Evolutionary conservation across 2,113 vertebrate species (phyloP), one percentile per base, ranked within the genome.

Genomic region (Sigmodon hispidus): DNA sequence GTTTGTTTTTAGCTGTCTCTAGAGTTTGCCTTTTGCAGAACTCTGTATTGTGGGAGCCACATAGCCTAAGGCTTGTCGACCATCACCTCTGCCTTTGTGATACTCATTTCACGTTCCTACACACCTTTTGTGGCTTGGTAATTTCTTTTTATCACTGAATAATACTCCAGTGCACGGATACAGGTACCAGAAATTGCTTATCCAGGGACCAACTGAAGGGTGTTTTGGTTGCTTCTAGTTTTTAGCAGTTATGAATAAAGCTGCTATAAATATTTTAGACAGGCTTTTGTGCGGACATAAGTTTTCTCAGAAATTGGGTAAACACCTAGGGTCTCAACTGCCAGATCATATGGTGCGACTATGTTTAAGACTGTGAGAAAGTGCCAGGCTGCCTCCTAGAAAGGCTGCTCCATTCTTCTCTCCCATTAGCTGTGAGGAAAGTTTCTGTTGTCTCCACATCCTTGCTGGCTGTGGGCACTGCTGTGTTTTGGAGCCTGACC

Each of bases 21-120:
- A 1, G 13, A 3, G 2, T 22, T 22, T 7, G 36, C 4, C 6
- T 36, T 48, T 89, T 65, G 59, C 4, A 26, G 85, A 34, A 1
- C 0, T 0, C 24, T 34, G 0, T 0, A 0, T 1, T 1, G 9
- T 0, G 19, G 67, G 45, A n/a, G 1, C 10, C 34, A 0, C 0
- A 0, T 0, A 0, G 45, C 0, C 9, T 0, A 9, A 1, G 24
- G 48, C 79, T 22, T 61, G 29, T 3, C 0, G 7, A 7, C 0
- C 0, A 21, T 22, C 1, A 3, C 8, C 84, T 87, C 40, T 29
- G 61, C 0, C 70, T 21, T 0, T 13, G 48, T 36, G 0, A 15
- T 0, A 0, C 0, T 17, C 24, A 0, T 1, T 11, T 16, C 2
- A 1, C n/a, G 50, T 0, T 55, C 57, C 3, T 2, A 45, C 10